A percentile compares a stretch with the other conserved stretches of the same genome.
Conservation (phyloP, 2,113 vertebrate genomes). For the Phrynosoma platyrhinos region DNA sequence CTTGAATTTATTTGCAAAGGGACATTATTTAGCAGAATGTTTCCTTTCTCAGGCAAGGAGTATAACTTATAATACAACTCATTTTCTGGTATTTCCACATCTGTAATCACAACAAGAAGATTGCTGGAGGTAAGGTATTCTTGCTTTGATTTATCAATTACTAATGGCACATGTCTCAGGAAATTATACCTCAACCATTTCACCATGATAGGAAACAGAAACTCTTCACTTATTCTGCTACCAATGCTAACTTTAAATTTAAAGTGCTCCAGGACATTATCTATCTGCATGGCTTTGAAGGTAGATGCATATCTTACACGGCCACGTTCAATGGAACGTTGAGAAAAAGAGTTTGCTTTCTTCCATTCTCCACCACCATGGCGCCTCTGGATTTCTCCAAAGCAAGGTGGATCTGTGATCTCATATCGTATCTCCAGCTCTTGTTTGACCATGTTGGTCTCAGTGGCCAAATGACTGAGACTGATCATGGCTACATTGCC, state of each 20-base stretch:
- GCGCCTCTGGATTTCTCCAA: slow-evolving; percentile 85
- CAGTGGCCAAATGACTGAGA: slow-evolving; percentile 80
- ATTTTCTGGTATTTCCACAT: slow-evolving; percentile 75
- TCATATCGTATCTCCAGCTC: slow-evolving; percentile 81
- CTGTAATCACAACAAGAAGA: slow-evolving; percentile 77
- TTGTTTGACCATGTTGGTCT: slow-evolving; percentile 81
- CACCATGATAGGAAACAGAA: slow-evolving; percentile 80
- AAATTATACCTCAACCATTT: slow-evolving; percentile 85
- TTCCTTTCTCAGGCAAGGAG: slow-evolving; percentile 84
- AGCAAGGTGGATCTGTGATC: slow-evolving; percentile 79
- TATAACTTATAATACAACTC: slow-evolving; percentile 84
- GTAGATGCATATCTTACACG: slow-evolving; percentile 83
- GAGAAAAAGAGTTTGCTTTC: slow-evolving; percentile 80
- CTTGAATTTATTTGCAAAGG: slow-evolving; percentile 79
- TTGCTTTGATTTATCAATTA: slow-evolving; percentile 83
- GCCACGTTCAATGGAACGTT: slow-evolving; percentile 80
- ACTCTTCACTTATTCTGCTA: slow-evolving; percentile 77
- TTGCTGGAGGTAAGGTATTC: slow-evolving; percentile 78
- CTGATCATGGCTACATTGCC: slow-evolving; percentile 80
- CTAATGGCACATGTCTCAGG: slow-evolving; percentile 78
- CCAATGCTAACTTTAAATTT: slow-evolving; percentile 86
- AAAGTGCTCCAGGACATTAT: slow-evolving; percentile 82
- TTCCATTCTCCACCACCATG: slow-evolving; percentile 85
- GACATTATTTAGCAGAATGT: slow-evolving; percentile 79
- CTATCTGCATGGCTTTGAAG: slow-evolving; percentile 80